phyloP scores from a whole-genome alignment of 2,888 invertebrate species.

The Conus canariensis region DNA sequence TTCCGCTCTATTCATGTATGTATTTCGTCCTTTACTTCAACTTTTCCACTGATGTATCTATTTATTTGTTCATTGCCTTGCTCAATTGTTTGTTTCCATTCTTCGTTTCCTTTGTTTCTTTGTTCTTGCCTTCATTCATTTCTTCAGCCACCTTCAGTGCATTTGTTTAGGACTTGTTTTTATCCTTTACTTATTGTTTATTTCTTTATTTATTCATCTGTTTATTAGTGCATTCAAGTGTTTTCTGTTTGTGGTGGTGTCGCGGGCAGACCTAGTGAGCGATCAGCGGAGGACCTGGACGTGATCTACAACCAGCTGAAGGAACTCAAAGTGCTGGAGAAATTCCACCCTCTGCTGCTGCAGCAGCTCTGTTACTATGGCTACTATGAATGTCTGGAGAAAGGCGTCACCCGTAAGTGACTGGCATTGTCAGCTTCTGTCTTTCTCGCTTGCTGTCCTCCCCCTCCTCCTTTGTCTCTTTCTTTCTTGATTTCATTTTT shows the following conservation, averaged over 20 bases:
- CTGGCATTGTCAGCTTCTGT: no score
- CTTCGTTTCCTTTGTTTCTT: not conserved
- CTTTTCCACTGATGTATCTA: no score
- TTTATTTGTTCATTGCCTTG: no score
- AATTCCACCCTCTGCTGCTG: slow-evolving; percentile 84
- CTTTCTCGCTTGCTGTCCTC: not conserved
- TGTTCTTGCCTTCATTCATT: not conserved
- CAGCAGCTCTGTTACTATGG: slow-evolving; percentile 88
- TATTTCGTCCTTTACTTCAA: no score
- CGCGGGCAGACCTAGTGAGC: slow-evolving; percentile 83
- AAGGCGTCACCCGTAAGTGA: slow-evolving; percentile 87
- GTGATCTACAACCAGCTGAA: slow-evolving; percentile 82
- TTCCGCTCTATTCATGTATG: no score
- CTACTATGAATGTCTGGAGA: slow-evolving; percentile 88
- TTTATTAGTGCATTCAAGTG: not conserved
- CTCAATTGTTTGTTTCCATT: not conserved
- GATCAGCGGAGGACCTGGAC: slow-evolving; percentile 87
- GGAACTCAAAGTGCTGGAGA: slow-evolving; percentile 75
- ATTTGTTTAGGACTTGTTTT: not conserved
- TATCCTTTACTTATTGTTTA: not conserved
- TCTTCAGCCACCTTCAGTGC: not conserved
- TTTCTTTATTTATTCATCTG: not conserved
- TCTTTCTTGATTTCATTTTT: not conserved
- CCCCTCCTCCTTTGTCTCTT: not conserved
- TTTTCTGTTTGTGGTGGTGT: not conserved